Evolutionary conservation across 64 coral and sea anemone genomes (phyloP), one percentile per base, ranked within the genome.

Genomic region (Acropora yongei): DNA sequence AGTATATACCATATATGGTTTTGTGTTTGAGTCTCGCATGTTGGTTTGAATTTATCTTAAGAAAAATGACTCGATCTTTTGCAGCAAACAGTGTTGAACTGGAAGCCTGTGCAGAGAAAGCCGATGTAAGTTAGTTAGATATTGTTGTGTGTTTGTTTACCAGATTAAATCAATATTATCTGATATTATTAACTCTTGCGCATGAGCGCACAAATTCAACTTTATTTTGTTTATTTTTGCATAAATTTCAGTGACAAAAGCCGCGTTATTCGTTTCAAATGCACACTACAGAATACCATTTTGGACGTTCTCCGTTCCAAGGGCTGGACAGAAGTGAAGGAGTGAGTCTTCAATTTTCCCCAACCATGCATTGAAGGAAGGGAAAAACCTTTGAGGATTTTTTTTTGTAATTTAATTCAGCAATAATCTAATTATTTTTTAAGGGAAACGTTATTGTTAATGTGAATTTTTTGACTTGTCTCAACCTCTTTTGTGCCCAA

Each of bases 251-350:
- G 96, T 91, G 96, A 98, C 76, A 98, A 98, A 63, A 95, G 93
- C 51, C 92, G 96, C 19, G 88, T 95, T 1, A 98, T 98, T 58
- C 90, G 91, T 3, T 98, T 96, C 87, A 98, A 96, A 18, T 93
- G 91, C 63, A 82, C 91, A n/a, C 87, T 98, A 5, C 96, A 98
- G 73, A 98, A 98, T 76, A 98, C 96, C 13, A 98, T 95, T 18
- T 16, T 98, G 60, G 96, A 98, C 89, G 96, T 98, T 18, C 88
- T 98, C 39, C 84, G 96, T 9, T 89, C 94, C 65, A 98, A 98
- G 80, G 96, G 96, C 8, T 98, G 96, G 96, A 86, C 91, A 17
- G 96, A 98, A 85, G 80, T 90, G 3, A 88, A 77, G 83, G 96
- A 98, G 94, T 95, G 80, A 93, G 94, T 95, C 69, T 12, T 42